Evolutionary conservation across 2,113 vertebrate species (phyloP), one percentile per base, ranked within the genome.

Genomic region (Raphicerus campestris): DNA sequence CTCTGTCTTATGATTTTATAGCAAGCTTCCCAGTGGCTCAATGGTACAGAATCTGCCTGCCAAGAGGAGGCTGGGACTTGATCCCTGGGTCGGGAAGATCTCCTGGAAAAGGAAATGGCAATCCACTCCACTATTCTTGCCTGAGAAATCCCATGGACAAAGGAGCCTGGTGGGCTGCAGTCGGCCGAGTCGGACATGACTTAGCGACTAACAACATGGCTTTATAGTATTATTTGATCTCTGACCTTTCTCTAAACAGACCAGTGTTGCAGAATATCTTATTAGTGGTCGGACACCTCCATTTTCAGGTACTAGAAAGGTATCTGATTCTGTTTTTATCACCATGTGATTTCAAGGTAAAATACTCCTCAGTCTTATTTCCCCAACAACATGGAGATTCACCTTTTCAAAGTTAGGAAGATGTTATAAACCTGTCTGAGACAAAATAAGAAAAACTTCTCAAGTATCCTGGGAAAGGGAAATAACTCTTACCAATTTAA

Each of bases 241-340:
- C 87, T 80, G 61, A 61, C 2, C 45, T 94, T 93, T 26, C 83
- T 95, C 73, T 89, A 78, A 91, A 91, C 32, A 96, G 61, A 61
- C 19, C 49, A 17, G 13, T 86, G 47, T 19, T 85, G 11, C 30
- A 96, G 35, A 85, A 11, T 91, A 94, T 86, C n/a, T 93, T 80
- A 90, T 28, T 35, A 82, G 56, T 30, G 58, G 75, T 28, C 22
- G 42, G 60, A 60, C 24, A 84, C 30, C 45, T 91, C 53, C 32
- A 2, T 75, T 94, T 96, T 94, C 87, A 92, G 83, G 66, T 30
- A 47, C 32, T 42, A 35, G 73, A 30, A 87, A 85, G 84, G 56
- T 55, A 91, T 2, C 10, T 26, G 51, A 78, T 80, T 95, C 45
- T 42, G 28, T 42, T 53, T 60, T 9, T 22, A 96, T 56, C 24